Evolutionary conservation across 2,113 vertebrate species (phyloP).

Genomic region (Euleptes europaea): DNA sequence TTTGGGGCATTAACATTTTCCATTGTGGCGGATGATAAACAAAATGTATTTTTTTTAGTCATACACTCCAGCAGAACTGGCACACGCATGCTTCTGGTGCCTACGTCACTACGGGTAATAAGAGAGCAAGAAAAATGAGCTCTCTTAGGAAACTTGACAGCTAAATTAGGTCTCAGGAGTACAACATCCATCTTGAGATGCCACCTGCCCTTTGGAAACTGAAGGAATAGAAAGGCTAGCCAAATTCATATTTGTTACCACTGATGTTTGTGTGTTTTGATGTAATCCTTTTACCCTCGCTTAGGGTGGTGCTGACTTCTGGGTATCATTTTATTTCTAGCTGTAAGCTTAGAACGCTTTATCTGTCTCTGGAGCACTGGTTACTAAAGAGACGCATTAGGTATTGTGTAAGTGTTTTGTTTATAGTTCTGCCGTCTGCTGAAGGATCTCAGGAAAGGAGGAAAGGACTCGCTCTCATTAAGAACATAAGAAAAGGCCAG

Average conservation of each 20-base stretch:
- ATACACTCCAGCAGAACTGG: background rate
- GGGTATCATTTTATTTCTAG: background rate
- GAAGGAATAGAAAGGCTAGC: conserved; percentile 5
- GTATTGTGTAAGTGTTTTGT: background rate
- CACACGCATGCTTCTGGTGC: background rate
- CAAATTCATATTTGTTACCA: background rate
- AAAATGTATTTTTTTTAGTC: conserved; percentile 2
- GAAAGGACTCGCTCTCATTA: too few relatives aligned
- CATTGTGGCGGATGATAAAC: background rate
- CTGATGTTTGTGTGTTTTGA: background rate
- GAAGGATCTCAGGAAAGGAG: too few relatives aligned
- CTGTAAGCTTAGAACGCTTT: background rate
- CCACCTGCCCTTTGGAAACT: conserved; percentile 14
- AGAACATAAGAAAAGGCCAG: too few relatives aligned
- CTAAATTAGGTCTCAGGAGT: conserved; percentile 4
- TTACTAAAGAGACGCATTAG: background rate
- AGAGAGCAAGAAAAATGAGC: conserved; percentile 16
- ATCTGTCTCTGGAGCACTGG: background rate
- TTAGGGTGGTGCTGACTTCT: background rate
- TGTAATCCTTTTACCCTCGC: conserved; percentile 7
- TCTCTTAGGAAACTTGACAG: conserved; percentile 10
- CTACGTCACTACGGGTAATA: conserved; percentile 2
- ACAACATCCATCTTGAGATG: conserved; percentile 26
- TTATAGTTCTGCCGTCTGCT: too few relatives aligned
- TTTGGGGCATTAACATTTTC: background rate